Evolutionary conservation across 2,113 vertebrate genomes (phyloP), one percentile per base, ranked within the genome.

Genomic region (Megaptera novaeangliae): DNA sequence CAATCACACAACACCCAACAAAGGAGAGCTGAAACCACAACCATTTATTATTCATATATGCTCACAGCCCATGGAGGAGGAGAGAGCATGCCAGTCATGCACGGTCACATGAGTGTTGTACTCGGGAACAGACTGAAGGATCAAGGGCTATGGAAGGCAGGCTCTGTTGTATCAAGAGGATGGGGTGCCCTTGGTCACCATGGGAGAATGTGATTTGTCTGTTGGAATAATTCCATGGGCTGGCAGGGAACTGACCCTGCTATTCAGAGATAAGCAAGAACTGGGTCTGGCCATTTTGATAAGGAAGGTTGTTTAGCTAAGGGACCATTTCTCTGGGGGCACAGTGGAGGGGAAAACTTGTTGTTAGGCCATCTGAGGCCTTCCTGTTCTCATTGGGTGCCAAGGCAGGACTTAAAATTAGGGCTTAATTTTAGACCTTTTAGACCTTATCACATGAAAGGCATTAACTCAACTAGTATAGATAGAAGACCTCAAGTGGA

Each of bases 41-140:
- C 25, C 31, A 5, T 21, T 78, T 91, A 36, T 64, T 80, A 11
- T 13, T 80, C 39, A 64, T 21, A 44, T 81, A 21, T 25, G 14
- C 23, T 72, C 31, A 80, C 9, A 64, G 13, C 55, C 27, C 17
- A 36, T 59, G 55, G 12, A 71, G 5, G 31, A 90, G 29, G 55
- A 64, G 13, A 72, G 5, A 64, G 9, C 23, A 20, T 1, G 20
- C 9, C 10, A 55, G 11, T 10, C 10, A 44, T 31, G 23, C 23
- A 69, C 0, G 15, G 12, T 66, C 61, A 63, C 18, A 25, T 44
- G 80, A 41, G 11, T 39, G 8, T 61, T 66, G 4, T 9, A 11
- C 8, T 18, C 12, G 3, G n/a, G 31, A 15, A 84, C 36, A 36
- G 8, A 29, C 20, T 34, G 6, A 31, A 23, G 0, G 2, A 27